These are phyloP conservation scores for Cheilosia pagana DNA, from an alignment of 2,888 invertebrate species.

Conservation along the genomic window DNA sequence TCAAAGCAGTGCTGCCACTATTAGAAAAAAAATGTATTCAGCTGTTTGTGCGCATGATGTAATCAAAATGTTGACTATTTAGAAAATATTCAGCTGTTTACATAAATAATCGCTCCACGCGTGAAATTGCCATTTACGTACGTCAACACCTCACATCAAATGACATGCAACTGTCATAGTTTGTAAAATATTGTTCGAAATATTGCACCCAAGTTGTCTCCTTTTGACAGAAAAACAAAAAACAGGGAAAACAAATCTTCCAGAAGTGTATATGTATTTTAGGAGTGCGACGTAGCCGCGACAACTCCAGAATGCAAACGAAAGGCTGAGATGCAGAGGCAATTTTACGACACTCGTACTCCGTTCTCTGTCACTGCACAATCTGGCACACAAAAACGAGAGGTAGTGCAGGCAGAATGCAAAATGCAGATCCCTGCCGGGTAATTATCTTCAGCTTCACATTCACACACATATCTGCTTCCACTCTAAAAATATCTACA, in stretches of 20 bases:
- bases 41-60: conserved; percentile 12
- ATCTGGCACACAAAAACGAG: conserved; percentile 40
- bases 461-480: conserved; percentile 52
- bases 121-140: conserved; percentile 4
- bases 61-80: background rate
- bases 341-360: conserved; percentile 53
- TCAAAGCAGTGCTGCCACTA: background rate
- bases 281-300: conserved; percentile 34
- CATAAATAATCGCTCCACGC: conserved; percentile 15
- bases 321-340: conserved; percentile 33
- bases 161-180: conserved; percentile 40
- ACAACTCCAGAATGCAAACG: conserved; percentile 55
- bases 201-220: conserved; percentile 33
- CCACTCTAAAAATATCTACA: conserved; percentile 62
- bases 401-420: conserved; percentile 44
- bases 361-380: conserved; percentile 43
- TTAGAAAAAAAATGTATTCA: background rate
- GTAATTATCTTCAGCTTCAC: conserved; percentile 49
- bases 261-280: conserved; percentile 14
- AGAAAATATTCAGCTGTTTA: conserved; percentile 12
- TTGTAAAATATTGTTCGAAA: conserved; percentile 44
- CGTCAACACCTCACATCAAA: conserved; percentile 28
- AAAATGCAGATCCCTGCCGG: conserved; percentile 42
- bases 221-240: conserved; percentile 21
- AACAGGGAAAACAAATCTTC: background rate